phyloP scores from a whole-genome alignment of 2,888 invertebrate species.

The Eupithecia exiguata region DNA sequence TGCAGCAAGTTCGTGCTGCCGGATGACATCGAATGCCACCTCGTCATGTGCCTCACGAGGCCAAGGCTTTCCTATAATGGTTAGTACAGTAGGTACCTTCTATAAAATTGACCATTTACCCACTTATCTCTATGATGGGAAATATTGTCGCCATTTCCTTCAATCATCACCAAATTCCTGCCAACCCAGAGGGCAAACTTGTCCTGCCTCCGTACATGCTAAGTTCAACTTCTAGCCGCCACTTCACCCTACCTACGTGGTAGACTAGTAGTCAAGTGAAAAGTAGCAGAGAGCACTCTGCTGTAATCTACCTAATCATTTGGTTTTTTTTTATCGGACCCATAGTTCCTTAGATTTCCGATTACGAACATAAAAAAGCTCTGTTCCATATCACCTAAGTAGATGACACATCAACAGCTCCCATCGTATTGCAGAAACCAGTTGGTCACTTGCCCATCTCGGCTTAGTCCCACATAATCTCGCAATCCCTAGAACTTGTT shows the following conservation, averaged over 20 bases:
- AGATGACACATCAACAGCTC: background rate
- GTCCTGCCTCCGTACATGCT: background rate
- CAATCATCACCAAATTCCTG: background rate
- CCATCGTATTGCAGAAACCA: background rate
- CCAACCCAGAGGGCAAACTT: background rate
- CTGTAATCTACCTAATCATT: background rate
- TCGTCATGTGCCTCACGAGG: conserved; percentile 99
- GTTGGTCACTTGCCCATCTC: background rate
- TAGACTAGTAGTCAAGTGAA: too few species aligned
- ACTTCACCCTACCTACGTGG: background rate
- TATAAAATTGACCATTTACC: background rate
- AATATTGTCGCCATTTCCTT: background rate
- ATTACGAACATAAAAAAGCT: background rate
- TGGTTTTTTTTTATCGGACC: background rate
- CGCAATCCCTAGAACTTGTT: background rate
- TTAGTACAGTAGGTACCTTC: conserved; percentile 69
- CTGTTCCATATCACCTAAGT: background rate
- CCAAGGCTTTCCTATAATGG: conserved; percentile 99
- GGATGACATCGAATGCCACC: conserved; percentile 99
- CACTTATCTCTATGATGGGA: background rate
- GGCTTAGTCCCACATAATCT: background rate
- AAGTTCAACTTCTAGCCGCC: background rate
- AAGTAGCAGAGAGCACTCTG: too few species aligned
- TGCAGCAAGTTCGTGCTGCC: conserved; percentile 99
- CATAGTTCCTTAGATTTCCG: background rate